Base-by-base conservation (phyloP, 1,140 invertebrate genomes). In the Drosophila mayri region DNA sequence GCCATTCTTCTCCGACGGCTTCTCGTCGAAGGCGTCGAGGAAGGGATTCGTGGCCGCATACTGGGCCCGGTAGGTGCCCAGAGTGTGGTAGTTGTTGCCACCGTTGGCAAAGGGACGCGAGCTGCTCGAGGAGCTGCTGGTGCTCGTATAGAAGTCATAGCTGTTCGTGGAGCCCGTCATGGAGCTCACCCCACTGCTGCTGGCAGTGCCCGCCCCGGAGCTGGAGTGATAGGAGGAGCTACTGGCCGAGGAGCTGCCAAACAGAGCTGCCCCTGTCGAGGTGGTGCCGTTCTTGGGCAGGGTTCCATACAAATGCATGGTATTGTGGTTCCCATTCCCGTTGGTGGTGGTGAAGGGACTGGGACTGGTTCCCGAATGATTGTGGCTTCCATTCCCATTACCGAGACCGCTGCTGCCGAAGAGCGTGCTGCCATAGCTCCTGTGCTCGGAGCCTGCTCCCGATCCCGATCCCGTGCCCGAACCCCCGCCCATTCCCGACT, bases 1-100 rank as follows among this genome's bases (percentile, higher is more conserved):
- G 58, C 65, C 47, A 35, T 52, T 63, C 49, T 61, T 52, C n/a
- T 76, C 68, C 47, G 72, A 60, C 30, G 86, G 85, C 81, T 88
- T 88, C 43, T 84, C 81, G 32, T 93, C 91, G 62, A 93, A 92
- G 41, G 82, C 87, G 35, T 91, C 90, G 37, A 93, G 76, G 73
- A 93, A 93, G 58, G 92, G 92, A 83, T 93, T 93, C 14, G 92
- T 93, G 37, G 92, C 90, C 18, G 92, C 91, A 72, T 93, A 93
- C 62, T 93, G 92, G 8, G 92, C 87, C 49, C 92, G 70, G 62
- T 93, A 93, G 2, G 92, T 91, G 52, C 92, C 92, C 57, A 93
- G 59, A 0, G 92, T 93, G 43, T 93, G 91, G 44, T 93, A 93
- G 68, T 92, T 92, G 43, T 92, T 92, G 38, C 83, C 86, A 16